A percentile compares a stretch with the other conserved stretches of the same genome.
These are phyloP conservation scores for Magallana nippona DNA, from an alignment of 2,888 invertebrate genomes.

Conservation along the genomic window DNA sequence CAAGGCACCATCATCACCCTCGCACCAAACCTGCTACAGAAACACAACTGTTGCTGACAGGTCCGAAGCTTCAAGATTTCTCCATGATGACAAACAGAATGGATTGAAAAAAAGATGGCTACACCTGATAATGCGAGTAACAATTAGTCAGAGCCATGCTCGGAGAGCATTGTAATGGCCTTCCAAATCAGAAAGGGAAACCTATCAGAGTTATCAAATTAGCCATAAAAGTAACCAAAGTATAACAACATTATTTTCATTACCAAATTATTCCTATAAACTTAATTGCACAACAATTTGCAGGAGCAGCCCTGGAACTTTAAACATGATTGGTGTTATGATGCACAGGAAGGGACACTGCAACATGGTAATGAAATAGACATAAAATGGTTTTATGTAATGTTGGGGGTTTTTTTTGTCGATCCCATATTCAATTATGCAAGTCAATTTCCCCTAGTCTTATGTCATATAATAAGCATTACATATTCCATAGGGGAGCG, in stretches of 20 bases:
- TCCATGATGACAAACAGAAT: neutral
- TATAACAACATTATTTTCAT: constrained; percentile 26
- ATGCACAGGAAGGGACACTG: neutral
- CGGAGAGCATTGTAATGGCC: neutral
- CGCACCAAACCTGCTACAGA: neutral
- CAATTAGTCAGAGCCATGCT: constrained; percentile 5
- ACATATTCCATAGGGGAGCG: neutral
- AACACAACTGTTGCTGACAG: constrained; percentile 12
- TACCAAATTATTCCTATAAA: constrained; percentile 33
- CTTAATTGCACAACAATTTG: constrained; percentile 19
- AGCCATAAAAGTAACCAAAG: constrained; percentile 6
- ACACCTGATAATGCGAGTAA: constrained; percentile 3
- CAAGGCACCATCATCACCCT: neutral
- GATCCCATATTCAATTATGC: neutral
- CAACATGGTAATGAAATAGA: constrained; percentile 13
- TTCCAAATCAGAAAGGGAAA: constrained; percentile 1
- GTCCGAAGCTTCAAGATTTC: constrained; percentile 3
- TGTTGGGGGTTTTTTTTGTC: neutral
- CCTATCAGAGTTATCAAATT: constrained; percentile 24
- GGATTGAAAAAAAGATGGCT: neutral
- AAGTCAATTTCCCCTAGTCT: neutral
- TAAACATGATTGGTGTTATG: neutral
- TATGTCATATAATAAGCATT: constrained; percentile 2
- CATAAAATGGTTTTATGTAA: neutral
- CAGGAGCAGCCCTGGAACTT: neutral